Base-by-base conservation (phyloP, 1,140 invertebrate species). In the Ips typographus region DNA sequence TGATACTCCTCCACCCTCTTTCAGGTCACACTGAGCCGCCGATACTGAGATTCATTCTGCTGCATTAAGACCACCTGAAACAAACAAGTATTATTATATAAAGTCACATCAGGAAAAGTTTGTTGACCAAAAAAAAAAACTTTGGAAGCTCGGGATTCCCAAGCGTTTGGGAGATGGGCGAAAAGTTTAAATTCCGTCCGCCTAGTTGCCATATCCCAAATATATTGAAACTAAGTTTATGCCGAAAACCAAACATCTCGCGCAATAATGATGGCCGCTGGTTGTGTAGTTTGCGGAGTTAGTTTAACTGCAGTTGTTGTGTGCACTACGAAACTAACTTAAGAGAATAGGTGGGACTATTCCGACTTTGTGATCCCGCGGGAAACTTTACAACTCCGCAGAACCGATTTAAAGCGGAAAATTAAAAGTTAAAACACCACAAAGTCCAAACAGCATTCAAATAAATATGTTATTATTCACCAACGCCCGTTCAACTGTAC, bases 301-400 rank as follows among this genome's bases (percentile, higher is more conserved):
- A 64, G 61, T 64, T 64, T 64, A 64, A 64, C 61, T 64, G 61
- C 61, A 64, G 61, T 64, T 64, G 59, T 62, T 62, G 61, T 53
- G 39, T 53, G 61, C 41, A 64, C 47, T 47, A 64, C 39, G 47
- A 39, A 62, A 62, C 43, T 47, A 64, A 64, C 47, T 64, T 52
- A 40, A 39, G 42, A 49, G 60, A 51, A 38, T 41, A 64, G 40
- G 47, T 7, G 49, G 22, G 61, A 40, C 38, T n/a, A 42, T 40
- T 42, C 4, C 37, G 61, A 53, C 49, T 40, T 41, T 5, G 40
- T n/a, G 38, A 64, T 64, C 49, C 59, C 59, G 41, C 40, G 59
- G 42, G 59, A 61, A 61, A 61, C 59, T 61, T 61, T 47, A 43
- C 7, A 4, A 8, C 43, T 43, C 59, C 6, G 59, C 5, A 6